Evolutionary conservation across 2,113 vertebrate species (phyloP).

Genomic region (Ginglymostoma cirratum): DNA sequence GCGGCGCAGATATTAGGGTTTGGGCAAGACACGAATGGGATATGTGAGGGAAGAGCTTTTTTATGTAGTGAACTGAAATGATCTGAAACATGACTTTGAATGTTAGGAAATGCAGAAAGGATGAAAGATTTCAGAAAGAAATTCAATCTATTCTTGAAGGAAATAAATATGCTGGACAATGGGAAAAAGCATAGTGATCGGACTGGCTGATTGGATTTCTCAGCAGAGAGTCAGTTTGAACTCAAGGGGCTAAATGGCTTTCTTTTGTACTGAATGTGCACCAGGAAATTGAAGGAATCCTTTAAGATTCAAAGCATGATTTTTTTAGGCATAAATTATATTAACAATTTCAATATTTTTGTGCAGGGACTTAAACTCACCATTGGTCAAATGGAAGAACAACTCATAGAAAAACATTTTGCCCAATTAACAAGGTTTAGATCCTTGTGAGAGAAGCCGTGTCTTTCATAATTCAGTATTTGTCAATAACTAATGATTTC

Average conservation of each 20-base stretch:
- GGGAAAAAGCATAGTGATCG: neutral
- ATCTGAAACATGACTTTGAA: neutral
- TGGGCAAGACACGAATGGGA: neutral
- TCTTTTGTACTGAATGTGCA: neutral
- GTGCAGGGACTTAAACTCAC: neutral
- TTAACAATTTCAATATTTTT: neutral
- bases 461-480: neutral
- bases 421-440: neutral
- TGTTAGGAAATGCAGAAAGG: neutral
- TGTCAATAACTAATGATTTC: neutral
- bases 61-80: neutral
- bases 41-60: neutral
- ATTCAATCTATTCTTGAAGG: neutral
- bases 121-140: neutral
- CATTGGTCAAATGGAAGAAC: neutral
- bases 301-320: neutral
- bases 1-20: neutral
- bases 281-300: neutral
- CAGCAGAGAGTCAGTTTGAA: too few relatives aligned
- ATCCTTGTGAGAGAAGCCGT: neutral
- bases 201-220: neutral
- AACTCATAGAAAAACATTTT: neutral
- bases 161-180: neutral
- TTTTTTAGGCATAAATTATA: neutral
- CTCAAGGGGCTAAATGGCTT: neutral